Evolutionary conservation across 1,140 invertebrate species (phyloP).

Genomic region (Zaprionus ghesquierei): DNA sequence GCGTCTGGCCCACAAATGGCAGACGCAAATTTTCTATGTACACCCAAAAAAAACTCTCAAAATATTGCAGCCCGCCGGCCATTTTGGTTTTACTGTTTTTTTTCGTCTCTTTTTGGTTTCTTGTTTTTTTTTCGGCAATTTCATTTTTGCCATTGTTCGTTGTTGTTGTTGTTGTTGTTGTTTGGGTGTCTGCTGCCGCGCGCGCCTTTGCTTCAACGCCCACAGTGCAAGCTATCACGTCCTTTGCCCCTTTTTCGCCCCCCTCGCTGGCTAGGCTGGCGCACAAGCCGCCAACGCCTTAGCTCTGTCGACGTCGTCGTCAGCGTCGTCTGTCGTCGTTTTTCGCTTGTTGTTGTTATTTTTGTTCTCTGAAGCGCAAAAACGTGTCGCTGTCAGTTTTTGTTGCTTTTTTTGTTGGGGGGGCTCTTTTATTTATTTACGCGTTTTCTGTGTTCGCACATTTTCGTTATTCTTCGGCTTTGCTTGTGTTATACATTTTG

Average conservation of each 20-base stretch:
- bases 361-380: slow-evolving; percentile 59
- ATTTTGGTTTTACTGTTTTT: slow-evolving; percentile 61
- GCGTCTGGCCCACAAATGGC: slow-evolving; percentile 26
- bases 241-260: too few species aligned
- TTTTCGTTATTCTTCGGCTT: slow-evolving; percentile 44
- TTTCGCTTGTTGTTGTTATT: slow-evolving; percentile 1
- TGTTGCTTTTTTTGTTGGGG: slow-evolving; percentile 21
- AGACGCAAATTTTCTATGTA: slow-evolving; percentile 55
- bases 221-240: slow-evolving; percentile 19
- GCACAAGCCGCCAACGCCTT: slow-evolving; percentile 23
- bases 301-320: slow-evolving; percentile 9
- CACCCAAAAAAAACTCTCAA: slow-evolving; percentile 38
- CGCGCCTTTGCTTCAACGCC: slow-evolving; percentile 60
- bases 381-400: slow-evolving; percentile 63
- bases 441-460: slow-evolving; percentile 31
- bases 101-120: slow-evolving; percentile 12
- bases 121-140: slow-evolving; percentile 49
- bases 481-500: slow-evolving; percentile 8
- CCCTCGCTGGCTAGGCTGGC: slow-evolving; percentile 10
- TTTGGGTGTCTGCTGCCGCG: slow-evolving; percentile 53
- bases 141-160: slow-evolving; percentile 32
- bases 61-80: slow-evolving; percentile 72
- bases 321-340: neutral
- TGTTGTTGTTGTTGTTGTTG: slow-evolving; percentile 33
- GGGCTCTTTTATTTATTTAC: slow-evolving; percentile 43